These are phyloP conservation scores for Drosophila orena DNA, from an alignment of 1,140 invertebrate genomes.

Conservation along the genomic window DNA sequence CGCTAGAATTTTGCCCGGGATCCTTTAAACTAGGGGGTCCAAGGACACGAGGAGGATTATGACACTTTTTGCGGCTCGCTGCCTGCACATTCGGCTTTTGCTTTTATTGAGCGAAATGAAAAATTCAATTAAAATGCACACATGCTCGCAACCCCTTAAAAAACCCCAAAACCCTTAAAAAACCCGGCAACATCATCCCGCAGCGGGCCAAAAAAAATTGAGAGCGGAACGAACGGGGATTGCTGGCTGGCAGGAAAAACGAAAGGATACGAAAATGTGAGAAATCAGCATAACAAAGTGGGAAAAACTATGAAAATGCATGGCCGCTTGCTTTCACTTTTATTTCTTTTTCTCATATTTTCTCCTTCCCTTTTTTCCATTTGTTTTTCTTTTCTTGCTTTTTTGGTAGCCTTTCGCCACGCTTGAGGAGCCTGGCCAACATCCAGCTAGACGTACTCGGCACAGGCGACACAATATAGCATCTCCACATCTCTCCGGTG, in stretches of 20 bases:
- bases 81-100: constrained; percentile 65
- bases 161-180: constrained; percentile 1
- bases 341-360: constrained; percentile 1
- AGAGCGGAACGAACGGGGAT: constrained; percentile 59
- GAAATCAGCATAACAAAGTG: constrained; percentile 78
- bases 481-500: constrained; percentile 8
- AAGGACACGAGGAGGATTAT: constrained; percentile 49
- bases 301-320: constrained; percentile 67
- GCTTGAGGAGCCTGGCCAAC: constrained; percentile 46
- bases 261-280: constrained; percentile 52
- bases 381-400: not conserved
- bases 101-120: constrained; percentile 78
- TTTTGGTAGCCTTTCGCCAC: constrained; percentile 22
- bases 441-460: constrained; percentile 42
- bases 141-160: constrained; percentile 34
- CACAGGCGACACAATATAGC: constrained; percentile 47
- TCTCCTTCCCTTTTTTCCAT: not conserved
- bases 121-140: constrained; percentile 81
- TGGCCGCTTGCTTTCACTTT: constrained; percentile 50
- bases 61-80: constrained; percentile 71
- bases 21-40: constrained; percentile 16
- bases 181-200: constrained; percentile 29
- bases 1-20: not conserved
- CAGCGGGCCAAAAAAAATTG: constrained; percentile 57
- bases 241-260: constrained; percentile 16